Evolutionary conservation across 2,888 invertebrate genomes (phyloP), one percentile per base, ranked within the genome.

Genomic region (Odontothrips loti): DNA sequence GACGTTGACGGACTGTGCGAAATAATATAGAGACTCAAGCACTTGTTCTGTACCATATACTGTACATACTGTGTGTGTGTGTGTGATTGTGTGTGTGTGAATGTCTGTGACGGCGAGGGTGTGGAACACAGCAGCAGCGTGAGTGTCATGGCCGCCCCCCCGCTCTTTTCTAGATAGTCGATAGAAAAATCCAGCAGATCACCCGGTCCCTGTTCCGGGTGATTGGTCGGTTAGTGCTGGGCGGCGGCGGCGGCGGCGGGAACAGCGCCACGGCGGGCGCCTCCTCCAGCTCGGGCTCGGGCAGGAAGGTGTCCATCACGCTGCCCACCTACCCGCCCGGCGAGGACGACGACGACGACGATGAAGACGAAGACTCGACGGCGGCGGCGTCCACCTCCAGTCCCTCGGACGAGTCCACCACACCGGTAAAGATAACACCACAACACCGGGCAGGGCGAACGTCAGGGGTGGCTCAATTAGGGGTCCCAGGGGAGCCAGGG

Each of bases 151-250:
- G 68, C 23, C 68, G 27, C 23, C 68, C 68, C 63, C 68, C 68
- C 68, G 27, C 68, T 75, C 68, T 75, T 75, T 75, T 75, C 68
- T 75, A 91, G 94, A 92, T 93, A 86, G 89, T 94, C 89, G 93
- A 94, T 90, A 90, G 91, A 88, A 93, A 93, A 87, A 92, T 94
- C 87, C 93, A 93, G 90, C 90, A 91, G 88, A 90, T 94, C 86
- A 92, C 92, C 84, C 90, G 92, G 87, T 90, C 91, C 87, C 88
- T 95, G 86, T 91, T 95, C 88, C 91, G 93, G 86, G 90, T 93
- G 83, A 90, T 95, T 86, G 95, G 95, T 80, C 93, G 95, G 75
- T 90, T 92, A 82, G 89, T 95, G 84, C 90, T 94, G 83, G 90
- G 91, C 78, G 87, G 86, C 81, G 88, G 91, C 78, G 87, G 86